phyloP scores from a whole-genome alignment of 2,888 invertebrate species.

The Harmothoe impar region DNA sequence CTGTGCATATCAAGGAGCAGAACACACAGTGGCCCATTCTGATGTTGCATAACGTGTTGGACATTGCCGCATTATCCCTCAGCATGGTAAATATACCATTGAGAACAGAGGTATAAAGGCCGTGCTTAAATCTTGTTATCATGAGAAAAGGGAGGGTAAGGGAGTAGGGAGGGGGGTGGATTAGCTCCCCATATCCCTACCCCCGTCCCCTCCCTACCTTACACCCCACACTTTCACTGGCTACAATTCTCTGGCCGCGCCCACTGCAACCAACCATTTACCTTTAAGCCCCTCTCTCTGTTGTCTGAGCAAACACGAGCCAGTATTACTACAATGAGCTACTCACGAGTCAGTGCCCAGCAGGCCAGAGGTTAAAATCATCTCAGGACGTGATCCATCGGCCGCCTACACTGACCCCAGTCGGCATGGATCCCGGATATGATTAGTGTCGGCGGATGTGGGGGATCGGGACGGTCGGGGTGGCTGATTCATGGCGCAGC shows the following conservation, averaged over 20 bases:
- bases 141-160: background rate
- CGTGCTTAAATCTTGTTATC: background rate
- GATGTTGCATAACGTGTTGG: background rate
- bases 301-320: constrained; percentile 31
- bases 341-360: constrained; percentile 38
- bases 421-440: constrained; percentile 6
- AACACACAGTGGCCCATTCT: background rate
- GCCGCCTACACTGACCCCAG: background rate
- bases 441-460: constrained; percentile 36
- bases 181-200: background rate
- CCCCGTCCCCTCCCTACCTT: background rate
- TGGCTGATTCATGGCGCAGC: constrained; percentile 1
- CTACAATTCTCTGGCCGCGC: background rate
- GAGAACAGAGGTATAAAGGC: background rate
- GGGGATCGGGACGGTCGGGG: background rate
- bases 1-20: background rate
- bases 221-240: background rate
- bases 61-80: background rate
- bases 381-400: background rate
- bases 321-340: constrained; percentile 10
- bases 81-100: background rate
- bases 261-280: background rate
- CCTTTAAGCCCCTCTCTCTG: background rate
- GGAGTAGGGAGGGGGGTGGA: background rate
- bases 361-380: constrained; percentile 33